Base-by-base conservation (phyloP, 2,888 invertebrate species). In the Sarcophaga variegata region DNA sequence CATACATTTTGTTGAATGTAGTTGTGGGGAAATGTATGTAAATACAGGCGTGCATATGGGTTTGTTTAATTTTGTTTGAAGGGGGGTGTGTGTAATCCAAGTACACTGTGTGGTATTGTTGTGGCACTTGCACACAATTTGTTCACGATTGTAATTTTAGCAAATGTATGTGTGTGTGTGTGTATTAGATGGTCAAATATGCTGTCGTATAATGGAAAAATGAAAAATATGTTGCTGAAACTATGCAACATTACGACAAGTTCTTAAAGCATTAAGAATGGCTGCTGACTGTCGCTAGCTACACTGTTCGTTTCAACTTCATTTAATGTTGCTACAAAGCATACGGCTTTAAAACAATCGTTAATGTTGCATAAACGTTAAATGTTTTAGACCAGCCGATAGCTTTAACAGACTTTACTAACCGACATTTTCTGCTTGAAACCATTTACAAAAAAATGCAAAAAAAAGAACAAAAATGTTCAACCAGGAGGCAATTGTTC, bases 71-170 rank as follows among this genome's bases (percentile, higher is more conserved):
- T 63, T 11, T 17, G 12, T 63, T 12, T 4, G 4, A n/a, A 54
- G 12, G 76, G 6, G 67, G 4, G 70, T 37, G 63, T 27, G 60
- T 81, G 27, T 20, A 78, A 87, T 75, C 10, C 8, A 37, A 37
- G 10, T 37, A 37, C 71, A 66, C 78, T 84, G 12, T 81, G 84
- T 37, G 84, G 87, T 83, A 62, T 71, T 76, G 83, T 81, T 87
- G 87, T 75, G 87, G 83, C 76, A 63, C 71, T 75, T 81, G 78
- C 76, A 81, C 63, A 75, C 83, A 83, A 81, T 84, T 87, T 81
- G 81, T 59, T 81, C 67, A 25, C 67, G 71, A 80, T 81, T 74
- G 77, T 69, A 72, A 71, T 66, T 70, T 75, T 45, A 17, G 20
- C n/a, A 71, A 14, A 62, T 22, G 62, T 67, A 10, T 20, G 2